These are phyloP conservation scores for Pluvianellus socialis DNA, from an alignment of 2,113 vertebrate species.

Conservation along the genomic window DNA sequence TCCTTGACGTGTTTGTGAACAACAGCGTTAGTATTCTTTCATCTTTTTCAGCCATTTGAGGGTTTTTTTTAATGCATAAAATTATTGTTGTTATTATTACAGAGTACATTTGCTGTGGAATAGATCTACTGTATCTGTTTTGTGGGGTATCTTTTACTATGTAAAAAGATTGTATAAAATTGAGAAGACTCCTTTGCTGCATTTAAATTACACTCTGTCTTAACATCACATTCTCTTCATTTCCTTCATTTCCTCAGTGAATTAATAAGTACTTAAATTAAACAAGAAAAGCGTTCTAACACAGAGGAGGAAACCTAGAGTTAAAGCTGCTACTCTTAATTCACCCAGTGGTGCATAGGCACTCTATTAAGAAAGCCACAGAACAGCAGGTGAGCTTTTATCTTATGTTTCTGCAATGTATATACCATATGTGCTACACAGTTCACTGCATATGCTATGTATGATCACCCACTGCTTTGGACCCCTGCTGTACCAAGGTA, in stretches of 20 bases:
- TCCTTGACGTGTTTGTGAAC: neutral
- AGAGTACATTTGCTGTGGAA: neutral
- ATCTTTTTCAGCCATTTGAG: neutral
- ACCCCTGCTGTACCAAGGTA: slow-evolving; percentile 50
- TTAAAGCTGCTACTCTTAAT: slow-evolving; percentile 41
- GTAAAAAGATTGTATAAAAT: neutral
- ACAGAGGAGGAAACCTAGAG: slow-evolving; percentile 17
- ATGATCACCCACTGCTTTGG: slow-evolving; percentile 32
- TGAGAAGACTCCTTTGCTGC: neutral
- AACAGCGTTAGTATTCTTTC: neutral
- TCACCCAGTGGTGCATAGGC: neutral
- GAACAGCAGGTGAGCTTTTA: slow-evolving; percentile 68
- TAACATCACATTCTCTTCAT: neutral
- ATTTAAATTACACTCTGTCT: neutral
- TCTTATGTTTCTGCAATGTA: slow-evolving; percentile 53
- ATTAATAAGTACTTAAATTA: slow-evolving; percentile 35
- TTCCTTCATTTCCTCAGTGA: slow-evolving; percentile 42
- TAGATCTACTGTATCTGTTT: neutral
- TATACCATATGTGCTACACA: slow-evolving; percentile 57
- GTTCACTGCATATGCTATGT: slow-evolving; percentile 36
- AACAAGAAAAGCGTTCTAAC: neutral
- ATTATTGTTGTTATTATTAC: neutral
- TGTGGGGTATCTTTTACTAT: neutral
- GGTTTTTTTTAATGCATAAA: neutral
- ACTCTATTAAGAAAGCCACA: slow-evolving; percentile 67